These are phyloP conservation scores for Neopipo cinnamomea DNA, from an alignment of 2,113 vertebrate species.

Conservation along the genomic window DNA sequence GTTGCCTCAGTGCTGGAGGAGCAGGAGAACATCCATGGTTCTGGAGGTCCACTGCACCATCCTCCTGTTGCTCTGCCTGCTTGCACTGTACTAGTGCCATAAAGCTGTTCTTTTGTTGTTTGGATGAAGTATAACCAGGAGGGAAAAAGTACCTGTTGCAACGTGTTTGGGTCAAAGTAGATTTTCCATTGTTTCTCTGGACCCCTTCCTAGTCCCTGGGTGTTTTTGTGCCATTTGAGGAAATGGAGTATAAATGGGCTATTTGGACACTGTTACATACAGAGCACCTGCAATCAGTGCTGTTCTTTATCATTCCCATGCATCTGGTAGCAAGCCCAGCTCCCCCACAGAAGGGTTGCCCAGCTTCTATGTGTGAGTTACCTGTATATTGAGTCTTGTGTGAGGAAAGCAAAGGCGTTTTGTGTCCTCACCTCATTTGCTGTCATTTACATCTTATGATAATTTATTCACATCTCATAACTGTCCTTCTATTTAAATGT, in stretches of 20 bases:
- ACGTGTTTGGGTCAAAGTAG: background rate
- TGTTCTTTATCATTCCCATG: background rate
- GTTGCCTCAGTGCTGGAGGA: background rate
- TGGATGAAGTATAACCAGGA: background rate
- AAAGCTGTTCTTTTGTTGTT: background rate
- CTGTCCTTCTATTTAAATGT: background rate
- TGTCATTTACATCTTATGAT: background rate
- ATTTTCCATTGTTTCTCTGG: background rate
- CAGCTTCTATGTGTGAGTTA: background rate
- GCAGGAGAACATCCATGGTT: background rate
- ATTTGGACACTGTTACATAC: no score
- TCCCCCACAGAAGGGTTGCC: background rate
- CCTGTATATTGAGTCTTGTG: background rate
- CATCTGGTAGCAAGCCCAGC: background rate
- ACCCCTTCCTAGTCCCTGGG: no score
- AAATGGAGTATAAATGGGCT: background rate
- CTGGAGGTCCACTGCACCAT: background rate
- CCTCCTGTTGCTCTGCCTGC: background rate
- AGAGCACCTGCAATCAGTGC: background rate
- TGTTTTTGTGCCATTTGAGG: background rate
- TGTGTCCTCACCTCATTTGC: background rate
- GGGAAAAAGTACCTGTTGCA: background rate
- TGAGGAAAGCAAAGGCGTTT: background rate
- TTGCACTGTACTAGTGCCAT: background rate
- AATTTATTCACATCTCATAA: background rate